Conservation (phyloP, 2,888 invertebrate genomes). For the Bombyx huttoni region DNA sequence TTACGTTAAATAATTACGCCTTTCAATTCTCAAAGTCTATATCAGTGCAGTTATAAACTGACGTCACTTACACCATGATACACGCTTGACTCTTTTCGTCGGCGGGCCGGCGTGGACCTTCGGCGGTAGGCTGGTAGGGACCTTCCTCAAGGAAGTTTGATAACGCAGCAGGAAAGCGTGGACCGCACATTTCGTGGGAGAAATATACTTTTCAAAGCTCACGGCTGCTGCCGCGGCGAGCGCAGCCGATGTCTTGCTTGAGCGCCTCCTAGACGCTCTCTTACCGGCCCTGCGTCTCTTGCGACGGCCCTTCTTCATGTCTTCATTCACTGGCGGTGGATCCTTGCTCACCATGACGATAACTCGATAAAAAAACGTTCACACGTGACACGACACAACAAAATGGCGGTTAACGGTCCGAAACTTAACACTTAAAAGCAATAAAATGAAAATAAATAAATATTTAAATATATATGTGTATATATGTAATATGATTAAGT, state of each 20-base stretch:
- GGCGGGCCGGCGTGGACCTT: conserved; percentile 52
- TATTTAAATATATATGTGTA: neutral
- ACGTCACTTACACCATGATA: conserved; percentile 59
- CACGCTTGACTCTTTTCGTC: conserved; percentile 53
- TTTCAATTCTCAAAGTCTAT: neutral
- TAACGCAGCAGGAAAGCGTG: conserved; percentile 52
- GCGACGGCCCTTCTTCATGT: conserved; percentile 31
- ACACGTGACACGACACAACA: conserved; percentile 17
- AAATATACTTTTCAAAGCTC: conserved; percentile 14
- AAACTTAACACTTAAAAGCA: conserved; percentile 19
- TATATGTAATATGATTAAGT: conserved; percentile 7
- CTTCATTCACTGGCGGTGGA: conserved; percentile 21
- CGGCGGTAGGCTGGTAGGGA: conserved; percentile 53
- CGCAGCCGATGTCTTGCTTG: conserved; percentile 25
- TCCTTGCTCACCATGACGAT: conserved; percentile 43
- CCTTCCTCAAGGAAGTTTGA: conserved; percentile 48
- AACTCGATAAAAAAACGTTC: conserved; percentile 8
- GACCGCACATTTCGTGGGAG: conserved; percentile 53
- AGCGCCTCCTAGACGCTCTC: conserved; percentile 34
- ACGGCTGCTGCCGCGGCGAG: conserved; percentile 11
- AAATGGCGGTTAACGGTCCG: conserved; percentile 40
- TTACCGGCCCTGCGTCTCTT: conserved; percentile 38
- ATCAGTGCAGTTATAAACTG: neutral
- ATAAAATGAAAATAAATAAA: conserved; percentile 12
- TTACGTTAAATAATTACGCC: neutral